Conservation (phyloP, 1,140 invertebrate species). For the Aphaenogaster ashmeadi region DNA sequence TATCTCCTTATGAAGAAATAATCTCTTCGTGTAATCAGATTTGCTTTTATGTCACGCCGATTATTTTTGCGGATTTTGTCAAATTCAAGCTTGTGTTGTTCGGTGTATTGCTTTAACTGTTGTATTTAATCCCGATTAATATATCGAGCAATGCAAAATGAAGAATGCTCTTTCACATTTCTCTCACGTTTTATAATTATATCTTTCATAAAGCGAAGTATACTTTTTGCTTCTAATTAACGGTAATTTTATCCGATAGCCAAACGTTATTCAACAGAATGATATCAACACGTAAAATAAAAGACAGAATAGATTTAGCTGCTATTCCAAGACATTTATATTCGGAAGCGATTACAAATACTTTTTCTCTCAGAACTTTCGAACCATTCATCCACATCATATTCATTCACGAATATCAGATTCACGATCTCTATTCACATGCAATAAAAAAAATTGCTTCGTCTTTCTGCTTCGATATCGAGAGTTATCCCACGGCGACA, state of each 20-base stretch:
- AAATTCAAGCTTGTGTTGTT: not conserved
- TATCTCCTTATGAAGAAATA: not conserved
- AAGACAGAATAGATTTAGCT: not conserved
- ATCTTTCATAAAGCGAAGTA: not conserved
- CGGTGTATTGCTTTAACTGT: not conserved
- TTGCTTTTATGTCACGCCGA: not conserved
- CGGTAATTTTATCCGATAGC: not conserved
- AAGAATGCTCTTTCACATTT: not conserved
- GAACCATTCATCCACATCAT: not conserved
- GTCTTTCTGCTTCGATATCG: constrained; percentile 23
- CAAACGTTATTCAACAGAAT: not conserved
- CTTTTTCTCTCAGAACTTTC: not conserved
- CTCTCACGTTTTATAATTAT: not conserved
- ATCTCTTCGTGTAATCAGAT: not conserved
- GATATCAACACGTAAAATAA: not conserved
- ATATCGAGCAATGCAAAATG: not conserved
- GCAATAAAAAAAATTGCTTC: not conserved
- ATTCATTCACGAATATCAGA: not conserved
- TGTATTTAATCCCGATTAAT: not conserved
- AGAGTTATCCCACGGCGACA: not conserved
- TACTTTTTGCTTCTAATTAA: not conserved
- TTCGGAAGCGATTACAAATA: not conserved
- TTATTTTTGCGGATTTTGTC: not conserved
- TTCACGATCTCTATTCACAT: not conserved
- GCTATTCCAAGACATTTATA: not conserved